phyloP scores from a whole-genome alignment of 2,888 invertebrate genomes.

The Drosophila neonasuta region DNA sequence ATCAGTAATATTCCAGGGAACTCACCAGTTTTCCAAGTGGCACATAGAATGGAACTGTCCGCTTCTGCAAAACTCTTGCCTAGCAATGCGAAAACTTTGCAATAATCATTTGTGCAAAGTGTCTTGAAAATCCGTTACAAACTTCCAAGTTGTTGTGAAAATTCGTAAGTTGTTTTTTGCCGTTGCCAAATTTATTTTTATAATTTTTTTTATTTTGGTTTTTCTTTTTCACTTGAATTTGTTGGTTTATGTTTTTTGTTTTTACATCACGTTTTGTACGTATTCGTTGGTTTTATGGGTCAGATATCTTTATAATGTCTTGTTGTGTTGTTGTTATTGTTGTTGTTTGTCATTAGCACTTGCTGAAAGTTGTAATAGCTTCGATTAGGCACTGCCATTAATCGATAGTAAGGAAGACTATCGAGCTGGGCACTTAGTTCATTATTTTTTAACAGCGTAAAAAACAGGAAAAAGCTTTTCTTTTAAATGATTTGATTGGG shows the following conservation, averaged over 20 bases:
- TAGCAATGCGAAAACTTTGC: slow-evolving; percentile 24
- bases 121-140: slow-evolving; percentile 54
- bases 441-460: neutral
- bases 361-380: slow-evolving; percentile 20
- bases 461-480: slow-evolving; percentile 10
- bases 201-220: slow-evolving; percentile 23
- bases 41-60: slow-evolving; percentile 36
- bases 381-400: slow-evolving; percentile 20
- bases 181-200: slow-evolving; percentile 42
- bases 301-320: slow-evolving; percentile 23
- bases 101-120: slow-evolving; percentile 47
- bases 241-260: slow-evolving; percentile 10
- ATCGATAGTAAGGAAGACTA: slow-evolving; percentile 18
- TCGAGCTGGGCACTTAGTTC: neutral
- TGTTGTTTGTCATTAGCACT: slow-evolving; percentile 9
- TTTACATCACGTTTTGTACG: slow-evolving; percentile 23
- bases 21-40: slow-evolving; percentile 38
- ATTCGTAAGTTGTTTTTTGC: slow-evolving; percentile 58
- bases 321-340: neutral
- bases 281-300: slow-evolving; percentile 30
- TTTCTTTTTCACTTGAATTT: slow-evolving; percentile 10
- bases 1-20: slow-evolving; percentile 7
- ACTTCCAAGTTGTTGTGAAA: slow-evolving; percentile 59
- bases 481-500: slow-evolving; percentile 1
- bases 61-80: slow-evolving; percentile 13